Conservation (phyloP, 2,888 invertebrate genomes). For the Argynnis bischoffii region DNA sequence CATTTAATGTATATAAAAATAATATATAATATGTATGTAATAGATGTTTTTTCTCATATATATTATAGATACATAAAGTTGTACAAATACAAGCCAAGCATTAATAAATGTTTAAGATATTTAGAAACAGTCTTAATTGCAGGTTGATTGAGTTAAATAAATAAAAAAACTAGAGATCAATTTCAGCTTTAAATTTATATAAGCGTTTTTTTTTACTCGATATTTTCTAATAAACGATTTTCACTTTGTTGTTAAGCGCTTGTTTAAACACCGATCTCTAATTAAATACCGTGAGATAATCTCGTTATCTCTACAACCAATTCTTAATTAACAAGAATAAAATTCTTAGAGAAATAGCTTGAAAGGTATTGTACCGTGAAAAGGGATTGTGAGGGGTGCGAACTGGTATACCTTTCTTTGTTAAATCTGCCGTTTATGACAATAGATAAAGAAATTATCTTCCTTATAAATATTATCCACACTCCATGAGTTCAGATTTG, state of each 20-base stretch:
- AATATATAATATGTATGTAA: too few relatives aligned
- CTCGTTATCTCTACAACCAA: constrained; percentile 63
- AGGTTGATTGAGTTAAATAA: constrained; percentile 1
- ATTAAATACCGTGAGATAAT: constrained; percentile 68
- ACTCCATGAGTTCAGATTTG: constrained; percentile 27
- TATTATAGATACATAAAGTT: too few relatives aligned
- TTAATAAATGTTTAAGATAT: too few relatives aligned
- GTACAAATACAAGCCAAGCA: too few relatives aligned
- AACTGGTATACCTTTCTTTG: constrained; percentile 51
- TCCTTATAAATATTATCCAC: constrained; percentile 35
- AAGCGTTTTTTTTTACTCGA: constrained; percentile 31
- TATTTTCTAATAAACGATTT: constrained; percentile 42
- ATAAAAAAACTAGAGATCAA: constrained; percentile 12
- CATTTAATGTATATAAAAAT: too few relatives aligned
- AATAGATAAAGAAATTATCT: constrained; percentile 43
- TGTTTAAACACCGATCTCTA: constrained; percentile 55
- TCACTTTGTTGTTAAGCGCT: constrained; percentile 45
- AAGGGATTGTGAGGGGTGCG: constrained; percentile 61
- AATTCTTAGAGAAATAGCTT: constrained; percentile 60
- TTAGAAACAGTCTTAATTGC: too few relatives aligned
- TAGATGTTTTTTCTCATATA: too few relatives aligned
- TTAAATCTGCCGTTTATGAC: constrained; percentile 48
- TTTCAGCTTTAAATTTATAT: constrained; percentile 16
- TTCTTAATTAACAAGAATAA: constrained; percentile 72
- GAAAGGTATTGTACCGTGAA: constrained; percentile 59